Evolutionary conservation across 1,140 invertebrate genomes (phyloP).

Genomic region (Psilanteris sp.): DNA sequence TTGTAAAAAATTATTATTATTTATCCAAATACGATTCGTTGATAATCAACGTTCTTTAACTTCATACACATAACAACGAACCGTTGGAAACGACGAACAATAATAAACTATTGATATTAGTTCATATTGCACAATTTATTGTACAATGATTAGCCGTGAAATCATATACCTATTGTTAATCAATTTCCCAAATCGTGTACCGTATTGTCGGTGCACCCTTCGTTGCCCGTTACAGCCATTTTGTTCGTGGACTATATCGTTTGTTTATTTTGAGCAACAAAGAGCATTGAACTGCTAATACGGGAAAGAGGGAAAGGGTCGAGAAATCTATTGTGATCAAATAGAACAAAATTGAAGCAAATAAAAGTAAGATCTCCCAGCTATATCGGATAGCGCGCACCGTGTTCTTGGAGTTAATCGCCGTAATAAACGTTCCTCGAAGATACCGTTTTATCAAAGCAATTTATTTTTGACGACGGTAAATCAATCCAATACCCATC

Average conservation of each 20-base stretch:
- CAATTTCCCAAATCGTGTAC: constrained; percentile 14
- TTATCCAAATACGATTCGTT: too few relatives aligned
- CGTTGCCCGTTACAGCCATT: constrained; percentile 37
- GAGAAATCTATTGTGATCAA: constrained; percentile 32
- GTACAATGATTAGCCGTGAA: too few relatives aligned
- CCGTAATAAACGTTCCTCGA: not conserved
- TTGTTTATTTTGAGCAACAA: constrained; percentile 36
- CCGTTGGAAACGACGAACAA: too few relatives aligned
- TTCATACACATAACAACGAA: too few relatives aligned
- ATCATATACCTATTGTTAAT: constrained; percentile 22
- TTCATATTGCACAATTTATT: too few relatives aligned
- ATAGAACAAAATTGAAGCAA: constrained; percentile 22
- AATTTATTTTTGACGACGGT: too few relatives aligned
- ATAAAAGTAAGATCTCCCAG: constrained; percentile 2
- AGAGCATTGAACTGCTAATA: constrained; percentile 7
- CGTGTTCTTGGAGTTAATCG: constrained; percentile 2
- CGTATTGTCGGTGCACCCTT: too few relatives aligned
- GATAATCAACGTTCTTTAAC: too few relatives aligned
- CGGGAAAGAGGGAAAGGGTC: constrained; percentile 4
- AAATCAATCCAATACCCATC: not conserved
- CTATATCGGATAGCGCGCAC: constrained; percentile 8
- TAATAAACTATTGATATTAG: too few relatives aligned
- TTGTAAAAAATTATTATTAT: too few relatives aligned
- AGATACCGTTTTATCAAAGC: too few relatives aligned
- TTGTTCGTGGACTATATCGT: constrained; percentile 35